Evolutionary conservation across 2,797 vertebrate genomes (phyloP), one percentile per base, ranked within the genome.

Genomic region (Eulemur rubriventer): DNA sequence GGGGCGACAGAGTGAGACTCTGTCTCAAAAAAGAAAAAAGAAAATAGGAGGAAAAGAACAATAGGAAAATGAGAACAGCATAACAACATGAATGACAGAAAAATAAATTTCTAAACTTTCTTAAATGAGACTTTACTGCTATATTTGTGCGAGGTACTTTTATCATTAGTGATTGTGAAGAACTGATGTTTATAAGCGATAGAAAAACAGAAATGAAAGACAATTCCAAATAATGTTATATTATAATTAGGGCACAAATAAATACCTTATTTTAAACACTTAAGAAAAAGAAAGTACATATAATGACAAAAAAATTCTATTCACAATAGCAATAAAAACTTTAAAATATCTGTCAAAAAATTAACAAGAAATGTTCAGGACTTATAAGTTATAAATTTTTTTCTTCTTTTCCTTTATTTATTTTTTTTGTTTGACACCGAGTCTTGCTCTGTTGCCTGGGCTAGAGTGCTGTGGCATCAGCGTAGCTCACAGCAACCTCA

Each of bases 191-290:
- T 80, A 57, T n/a, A 43, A 72, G 6, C 48, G 55, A n/a, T 12
- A 81, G 78, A 55, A 89, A 93, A 89, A 87, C 7, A 46, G 20
- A 90, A 91, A 65, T 78, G 59, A 84, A 93, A 84, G 30, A 59
- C 24, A 92, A 69, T 88, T 48, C 10, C 67, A 50, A 67, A 2
- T n/a, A 43, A 11, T 81, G 20, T 67, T 79, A 30, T 67, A 55
- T 67, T 79, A 30, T 67, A 55, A 89, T 79, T 28, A 90, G 24
- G 28, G 61, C 12, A 61, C 65, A 69, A 59, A 75, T 43, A 83
- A 89, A 59, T 52, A 26, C 6, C 75, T 48, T 78, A 79, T 30
- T 89, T 89, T 86, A 81, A 82, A 61, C 26, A 81, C 78, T 70
- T 48, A 72, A 83, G 91, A 88, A 80, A 17, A 65, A 88, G 14